A percentile compares a stretch with the other conserved stretches of the same genome.
These are phyloP conservation scores for Pelmatolapia mariae DNA, from an alignment of 2,113 vertebrate species.

Conservation along the genomic window DNA sequence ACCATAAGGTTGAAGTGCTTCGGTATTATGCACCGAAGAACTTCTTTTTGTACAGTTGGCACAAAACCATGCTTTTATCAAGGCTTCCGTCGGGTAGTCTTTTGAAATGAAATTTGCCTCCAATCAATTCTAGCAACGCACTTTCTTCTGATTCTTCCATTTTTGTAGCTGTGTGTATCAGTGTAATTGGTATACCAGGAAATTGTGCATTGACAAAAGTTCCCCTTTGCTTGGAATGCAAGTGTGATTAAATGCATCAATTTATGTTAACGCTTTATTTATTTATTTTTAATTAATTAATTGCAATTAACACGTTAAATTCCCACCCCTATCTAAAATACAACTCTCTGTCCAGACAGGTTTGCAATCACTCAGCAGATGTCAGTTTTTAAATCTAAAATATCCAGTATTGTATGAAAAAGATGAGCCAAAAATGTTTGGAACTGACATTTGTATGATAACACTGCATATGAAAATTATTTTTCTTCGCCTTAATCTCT, in stretches of 20 bases:
- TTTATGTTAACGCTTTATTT: background rate
- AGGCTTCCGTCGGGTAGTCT: background rate
- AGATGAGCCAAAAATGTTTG: background rate
- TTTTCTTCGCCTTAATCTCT: background rate
- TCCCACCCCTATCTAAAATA: background rate
- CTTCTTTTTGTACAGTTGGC: background rate
- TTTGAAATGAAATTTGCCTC: accelerated
- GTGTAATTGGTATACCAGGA: background rate
- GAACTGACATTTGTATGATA: background rate
- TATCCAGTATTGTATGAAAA: background rate
- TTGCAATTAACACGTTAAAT: background rate
- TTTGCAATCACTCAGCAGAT: background rate
- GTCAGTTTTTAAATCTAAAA: background rate
- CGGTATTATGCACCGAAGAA: background rate
- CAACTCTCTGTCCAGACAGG: background rate
- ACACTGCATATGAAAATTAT: no score
- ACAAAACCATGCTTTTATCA: background rate
- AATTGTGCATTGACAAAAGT: background rate
- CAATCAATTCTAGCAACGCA: background rate
- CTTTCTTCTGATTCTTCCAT: background rate
- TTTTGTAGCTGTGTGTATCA: background rate
- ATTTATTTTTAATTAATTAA: accelerated
- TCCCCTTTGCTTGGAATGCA: background rate
- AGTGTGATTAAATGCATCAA: background rate
- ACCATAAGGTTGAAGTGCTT: background rate